Evolutionary conservation across 2,888 invertebrate species (phyloP), one percentile per base, ranked within the genome.

Genomic region (Phorcus lineatus): DNA sequence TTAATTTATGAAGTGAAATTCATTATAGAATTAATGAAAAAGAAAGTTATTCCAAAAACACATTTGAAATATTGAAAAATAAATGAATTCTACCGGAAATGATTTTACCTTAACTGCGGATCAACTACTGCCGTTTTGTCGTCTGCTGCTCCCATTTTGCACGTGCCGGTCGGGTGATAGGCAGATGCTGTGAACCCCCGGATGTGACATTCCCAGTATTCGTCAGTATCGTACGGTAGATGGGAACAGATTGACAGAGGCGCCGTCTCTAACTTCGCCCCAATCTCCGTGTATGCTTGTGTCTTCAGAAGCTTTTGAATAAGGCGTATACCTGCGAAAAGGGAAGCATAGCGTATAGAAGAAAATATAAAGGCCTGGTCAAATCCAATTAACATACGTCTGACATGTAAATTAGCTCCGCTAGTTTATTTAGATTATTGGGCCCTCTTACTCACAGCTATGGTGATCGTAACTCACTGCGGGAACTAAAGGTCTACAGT

Each of bases 111-210:
- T 6, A 92, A 86, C 22, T 95, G 90, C 2, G 95, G 93, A 89
- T 97, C 96, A 0, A 97, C 95, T 0, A 96, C 97, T 0, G 94
- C 94, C 89, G 90, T 86, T 0, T 81, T 77, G 82, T 94, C 93
- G 7, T 90, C 87, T 0, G 54, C 81, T 17, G 85, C 90, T 1
- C 96, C 96, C 90, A 96, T 96, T 22, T 95, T 94, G 88, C 96
- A 96, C 0, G 96, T 96, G 0, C 97, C 96, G 0, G 95, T 95
- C 0, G 95, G 95, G 92, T 97, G 97, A 90, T 83, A 85, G 55
- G 83, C 84, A 0, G 86, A 81, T 2, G 81, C 57, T 7, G 86
- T 85, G 22, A 84, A 80, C 47, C 86, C 82, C 22, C 86, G 81
- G 24, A 88, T 70, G 19, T 86, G 52, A 67, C 88, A 89, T 31